These are phyloP conservation scores for Gadopsis bispinosus DNA, from an alignment of 2,797 vertebrate species.

Conservation along the genomic window DNA sequence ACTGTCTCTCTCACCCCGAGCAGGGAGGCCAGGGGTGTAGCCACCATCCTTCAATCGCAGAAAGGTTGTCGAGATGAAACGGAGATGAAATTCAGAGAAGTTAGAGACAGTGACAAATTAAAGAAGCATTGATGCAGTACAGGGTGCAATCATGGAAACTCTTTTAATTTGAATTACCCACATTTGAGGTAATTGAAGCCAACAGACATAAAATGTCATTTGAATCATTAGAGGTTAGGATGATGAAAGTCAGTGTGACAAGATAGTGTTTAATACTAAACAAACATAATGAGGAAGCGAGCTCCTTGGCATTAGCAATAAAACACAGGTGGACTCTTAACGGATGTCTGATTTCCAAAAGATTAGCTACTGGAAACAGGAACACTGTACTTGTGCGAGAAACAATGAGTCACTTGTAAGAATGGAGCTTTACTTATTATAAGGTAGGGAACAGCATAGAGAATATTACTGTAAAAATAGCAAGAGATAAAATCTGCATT, in stretches of 20 bases:
- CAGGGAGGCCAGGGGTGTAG: constrained; percentile 88
- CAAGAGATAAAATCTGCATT: not conserved
- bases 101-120: not conserved
- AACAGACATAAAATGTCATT: not conserved
- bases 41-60: constrained; percentile 85
- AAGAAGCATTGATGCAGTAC: not conserved
- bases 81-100: not conserved
- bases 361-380: constrained; percentile 36
- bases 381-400: constrained; percentile 24
- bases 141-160: not conserved
- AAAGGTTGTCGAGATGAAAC: constrained; percentile 15
- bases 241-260: not conserved
- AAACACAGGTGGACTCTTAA: constrained; percentile 8
- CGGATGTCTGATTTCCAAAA: constrained; percentile 8
- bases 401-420: constrained; percentile 12
- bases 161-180: not conserved
- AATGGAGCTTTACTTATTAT: not conserved
- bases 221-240: not conserved
- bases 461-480: not conserved
- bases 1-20: constrained; percentile 92
- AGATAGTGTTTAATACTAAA: not conserved
- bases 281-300: constrained; percentile 15
- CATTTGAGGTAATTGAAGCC: not conserved
- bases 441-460: not conserved
- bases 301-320: constrained; percentile 21